phyloP scores from a whole-genome alignment of 1,140 invertebrate species.

The Pogonus chalceus region DNA sequence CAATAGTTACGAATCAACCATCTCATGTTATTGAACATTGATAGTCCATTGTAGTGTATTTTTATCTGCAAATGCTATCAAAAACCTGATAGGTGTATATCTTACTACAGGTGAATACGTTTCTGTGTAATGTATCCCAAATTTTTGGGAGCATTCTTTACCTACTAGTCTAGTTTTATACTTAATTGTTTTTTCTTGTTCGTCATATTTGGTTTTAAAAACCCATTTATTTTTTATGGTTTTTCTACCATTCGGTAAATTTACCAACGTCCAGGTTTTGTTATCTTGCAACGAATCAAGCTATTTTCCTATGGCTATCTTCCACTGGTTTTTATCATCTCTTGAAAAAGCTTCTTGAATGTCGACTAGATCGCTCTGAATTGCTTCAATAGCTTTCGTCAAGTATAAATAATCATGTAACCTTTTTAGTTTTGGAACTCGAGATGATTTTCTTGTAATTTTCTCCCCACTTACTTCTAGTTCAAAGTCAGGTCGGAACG shows the following conservation, averaged over 20 bases:
- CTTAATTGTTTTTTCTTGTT: background rate
- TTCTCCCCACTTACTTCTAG: too few species aligned
- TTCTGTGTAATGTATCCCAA: conserved; percentile 33
- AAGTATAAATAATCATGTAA: too few species aligned
- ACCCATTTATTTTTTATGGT: conserved; percentile 23
- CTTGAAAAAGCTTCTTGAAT: background rate
- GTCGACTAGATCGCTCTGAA: background rate
- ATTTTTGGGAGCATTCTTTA: conserved; percentile 29
- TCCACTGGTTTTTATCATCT: background rate
- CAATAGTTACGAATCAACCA: too few species aligned
- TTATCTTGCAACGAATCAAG: background rate
- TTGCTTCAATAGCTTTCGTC: too few species aligned
- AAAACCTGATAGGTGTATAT: background rate
- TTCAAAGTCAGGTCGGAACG: too few species aligned
- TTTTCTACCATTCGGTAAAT: conserved; percentile 19
- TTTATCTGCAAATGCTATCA: background rate
- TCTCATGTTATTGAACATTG: conserved; percentile 11
- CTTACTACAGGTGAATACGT: conserved; percentile 32
- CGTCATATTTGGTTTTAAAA: conserved; percentile 22
- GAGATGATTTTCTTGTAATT: too few species aligned
- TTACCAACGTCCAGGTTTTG: background rate
- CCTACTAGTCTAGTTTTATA: conserved; percentile 26
- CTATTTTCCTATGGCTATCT: background rate
- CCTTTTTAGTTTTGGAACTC: too few species aligned
- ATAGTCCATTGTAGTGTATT: conserved; percentile 7